These are phyloP conservation scores for Paracentrotus lividus DNA, from an alignment of 53 echinoderm and acorn worm genomes.

Conservation along the genomic window DNA sequence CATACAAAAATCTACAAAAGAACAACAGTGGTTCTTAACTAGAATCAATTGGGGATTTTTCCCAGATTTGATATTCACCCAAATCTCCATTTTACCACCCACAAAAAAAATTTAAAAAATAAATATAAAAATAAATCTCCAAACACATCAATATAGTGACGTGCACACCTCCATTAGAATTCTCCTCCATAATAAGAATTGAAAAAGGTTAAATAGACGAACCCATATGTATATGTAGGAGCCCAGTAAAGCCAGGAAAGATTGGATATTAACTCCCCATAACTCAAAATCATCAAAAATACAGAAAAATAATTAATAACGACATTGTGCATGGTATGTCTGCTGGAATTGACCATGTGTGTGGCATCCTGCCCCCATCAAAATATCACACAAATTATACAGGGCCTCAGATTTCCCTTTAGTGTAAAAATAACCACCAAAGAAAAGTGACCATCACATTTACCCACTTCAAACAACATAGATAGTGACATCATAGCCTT, in stretches of 20 bases:
- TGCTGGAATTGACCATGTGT: neutral
- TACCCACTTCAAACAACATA: neutral
- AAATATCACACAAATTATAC: neutral
- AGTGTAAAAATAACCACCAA: neutral
- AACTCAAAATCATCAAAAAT: neutral
- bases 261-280: neutral
- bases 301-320: neutral
- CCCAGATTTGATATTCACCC: neutral
- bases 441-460: neutral
- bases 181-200: neutral
- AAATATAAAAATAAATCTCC: neutral
- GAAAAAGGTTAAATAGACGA: neutral
- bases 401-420: too few species aligned
- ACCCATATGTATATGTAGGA: neutral
- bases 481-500: neutral
- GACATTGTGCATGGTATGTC: neutral
- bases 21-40: too few species aligned
- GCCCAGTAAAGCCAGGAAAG: neutral
- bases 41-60: too few species aligned
- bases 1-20: too few species aligned
- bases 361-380: neutral
- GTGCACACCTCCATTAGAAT: neutral
- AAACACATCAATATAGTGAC: neutral
- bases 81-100: neutral
- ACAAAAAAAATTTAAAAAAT: neutral